Evolutionary conservation across 2,113 vertebrate genomes (phyloP).

Genomic region (Daboia siamensis): DNA sequence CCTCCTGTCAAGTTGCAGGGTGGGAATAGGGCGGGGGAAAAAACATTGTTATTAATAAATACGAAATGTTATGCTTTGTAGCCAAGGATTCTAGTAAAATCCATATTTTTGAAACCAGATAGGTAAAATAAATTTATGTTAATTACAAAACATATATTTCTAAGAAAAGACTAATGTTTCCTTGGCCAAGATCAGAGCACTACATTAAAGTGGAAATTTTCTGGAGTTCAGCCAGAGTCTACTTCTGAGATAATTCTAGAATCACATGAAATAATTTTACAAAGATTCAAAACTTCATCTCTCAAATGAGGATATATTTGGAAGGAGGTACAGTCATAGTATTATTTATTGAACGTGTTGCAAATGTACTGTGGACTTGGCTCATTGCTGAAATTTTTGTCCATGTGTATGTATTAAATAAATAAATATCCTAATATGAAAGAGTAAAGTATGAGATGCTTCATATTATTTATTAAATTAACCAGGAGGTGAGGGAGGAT

Average conservation of each 20-base stretch:
- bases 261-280: neutral
- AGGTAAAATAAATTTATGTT: neutral
- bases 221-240: neutral
- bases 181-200: neutral
- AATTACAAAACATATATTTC: neutral
- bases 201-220: neutral
- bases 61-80: neutral
- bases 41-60: neutral
- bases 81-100: neutral
- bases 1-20: neutral
- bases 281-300: neutral
- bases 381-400: neutral
- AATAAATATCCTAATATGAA: neutral
- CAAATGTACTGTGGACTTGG: neutral
- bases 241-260: neutral
- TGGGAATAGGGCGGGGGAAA: neutral
- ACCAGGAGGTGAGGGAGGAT: too few relatives aligned
- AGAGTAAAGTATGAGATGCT: constrained; percentile 1
- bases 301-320: neutral
- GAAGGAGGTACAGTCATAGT: too few relatives aligned
- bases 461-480: neutral
- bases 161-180: neutral
- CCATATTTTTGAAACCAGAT: neutral
- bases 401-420: neutral
- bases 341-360: neutral